Conservation (phyloP, 2,797 vertebrate species). For the Girardinus metallicus region DNA sequence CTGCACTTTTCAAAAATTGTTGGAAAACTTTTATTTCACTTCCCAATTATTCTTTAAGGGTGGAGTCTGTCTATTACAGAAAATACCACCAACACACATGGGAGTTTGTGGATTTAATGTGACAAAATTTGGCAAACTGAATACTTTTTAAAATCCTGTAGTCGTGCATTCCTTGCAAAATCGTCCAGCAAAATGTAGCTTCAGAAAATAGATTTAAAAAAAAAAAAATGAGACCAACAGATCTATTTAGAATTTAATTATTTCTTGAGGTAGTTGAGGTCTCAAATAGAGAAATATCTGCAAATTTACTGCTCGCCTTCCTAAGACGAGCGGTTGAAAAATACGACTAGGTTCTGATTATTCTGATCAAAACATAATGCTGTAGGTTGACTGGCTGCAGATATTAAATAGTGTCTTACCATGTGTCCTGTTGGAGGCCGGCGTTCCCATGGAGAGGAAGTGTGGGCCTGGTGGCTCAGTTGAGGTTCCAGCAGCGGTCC, state of each 20-base stretch:
- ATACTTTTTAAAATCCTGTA: neutral
- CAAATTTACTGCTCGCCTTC: neutral
- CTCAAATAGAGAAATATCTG: neutral
- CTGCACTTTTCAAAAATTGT: neutral
- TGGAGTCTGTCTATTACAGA: neutral
- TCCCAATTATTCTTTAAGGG: neutral
- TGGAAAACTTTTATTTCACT: neutral
- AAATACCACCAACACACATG: neutral
- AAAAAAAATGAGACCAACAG: neutral
- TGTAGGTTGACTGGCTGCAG: neutral
- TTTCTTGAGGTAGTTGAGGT: neutral
- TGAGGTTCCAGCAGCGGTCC: constrained; percentile 47
- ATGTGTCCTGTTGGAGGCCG: constrained; percentile 10
- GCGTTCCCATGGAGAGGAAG: constrained; percentile 3
- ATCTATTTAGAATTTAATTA: neutral
- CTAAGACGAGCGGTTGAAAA: neutral
- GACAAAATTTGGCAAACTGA: neutral
- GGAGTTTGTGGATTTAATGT: neutral
- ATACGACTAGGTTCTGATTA: neutral
- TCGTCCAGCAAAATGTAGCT: neutral
- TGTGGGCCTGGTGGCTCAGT: constrained; percentile 55
- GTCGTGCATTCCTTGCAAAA: neutral
- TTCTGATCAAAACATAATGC: neutral
- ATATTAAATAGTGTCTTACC: constrained; percentile 22
- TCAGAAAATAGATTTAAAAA: neutral